Base-by-base conservation (phyloP, 2,888 invertebrate genomes). In the Melikaiella ostensackeni region DNA sequence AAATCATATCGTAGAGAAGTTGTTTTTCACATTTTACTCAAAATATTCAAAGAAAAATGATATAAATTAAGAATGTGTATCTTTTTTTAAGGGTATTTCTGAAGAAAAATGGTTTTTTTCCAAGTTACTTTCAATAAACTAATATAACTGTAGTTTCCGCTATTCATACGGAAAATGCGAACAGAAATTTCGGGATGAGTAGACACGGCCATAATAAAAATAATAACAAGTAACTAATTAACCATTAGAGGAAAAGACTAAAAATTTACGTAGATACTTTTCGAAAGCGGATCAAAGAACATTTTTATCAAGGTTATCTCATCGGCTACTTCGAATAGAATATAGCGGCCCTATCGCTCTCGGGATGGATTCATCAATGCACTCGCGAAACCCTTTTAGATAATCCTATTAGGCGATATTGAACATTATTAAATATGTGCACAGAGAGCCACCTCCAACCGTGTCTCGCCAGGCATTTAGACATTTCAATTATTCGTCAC, bases 391-490 rank as follows among this genome's bases (percentile, higher is more conserved):
- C 91, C 89, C 86, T 88, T 88, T 85, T 82, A 84, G 84, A 85
- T 88, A 87, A 91, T 89, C 88, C 88, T 83, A 86, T 91, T 91
- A 91, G 86, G 78, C 81, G 87, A 87, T 86, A 90, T 89, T 84
- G 86, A 88, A 88, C 87, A 84, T 89, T 89, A 88, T 90, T 90
- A 89, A 89, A 89, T 89, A 88, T 88, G 86, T 84, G 77, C 79
- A 76, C 75, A 79, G 79, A 70, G 64, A 63, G 42, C 33, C 63
- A 75, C 30, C 61, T 35, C 7, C 35, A 35, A 19, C 5, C 27
- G 62, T 63, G 62, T 57, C 70, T 46, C 27, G 55, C 46, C 24
- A 57, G 73, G 61, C 63, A 42, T 76, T 74, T 50, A 62, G 62
- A 81, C 74, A 82, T 83, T 82, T 86, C 83, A 83, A 84, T 86